Base-by-base conservation (phyloP, 2,888 invertebrate species). In the Arge pagana region DNA sequence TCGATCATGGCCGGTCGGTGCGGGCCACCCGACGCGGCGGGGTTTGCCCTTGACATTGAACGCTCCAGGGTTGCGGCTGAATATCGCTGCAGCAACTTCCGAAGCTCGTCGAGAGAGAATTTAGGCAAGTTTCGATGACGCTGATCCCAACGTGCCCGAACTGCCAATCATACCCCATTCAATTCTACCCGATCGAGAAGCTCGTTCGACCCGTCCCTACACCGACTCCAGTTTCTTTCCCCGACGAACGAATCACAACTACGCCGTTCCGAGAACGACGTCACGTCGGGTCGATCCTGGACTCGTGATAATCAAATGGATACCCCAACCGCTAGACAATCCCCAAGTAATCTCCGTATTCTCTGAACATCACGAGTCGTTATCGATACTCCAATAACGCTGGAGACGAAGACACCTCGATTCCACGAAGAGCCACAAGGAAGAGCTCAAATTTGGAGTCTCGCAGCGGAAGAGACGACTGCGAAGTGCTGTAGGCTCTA, bases 21-120 rank as follows among this genome's bases (percentile, higher is more conserved):
- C n/a, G 16, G 26, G 7, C 41, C 18, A 19, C 30, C 42, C 39
- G 19, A 50, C 55, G 45, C 35, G 42, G 37, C 39, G 36, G 37
- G 52, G 58, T 57, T 63, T 66, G 68, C 59, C 68, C 66, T 67
- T 66, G 67, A 66, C 64, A 67, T 66, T 66, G 62, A 59, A 45
- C 61, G 59, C 57, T 55, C 40, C 53, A 42, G 30, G 52, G 54
- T 54, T 54, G 60, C 59, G 54, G 48, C n/a, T n/a, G n/a, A n/a
- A n/a, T n/a, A n/a, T n/a, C n/a, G 52, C 48, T 51, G 55, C 42
- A 42, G 63, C 56, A 63, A 63, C 58, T 57, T 57, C 42, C 30
- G 42, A 42, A 28, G 3, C 28, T 18, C 42, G 28, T 42, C 28
- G 30, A 26, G 42, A 8, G 3, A 3, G 35, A 42, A 6, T 42